Conservation (phyloP, 2,113 vertebrate genomes). For the Pangasianodon gigas region DNA sequence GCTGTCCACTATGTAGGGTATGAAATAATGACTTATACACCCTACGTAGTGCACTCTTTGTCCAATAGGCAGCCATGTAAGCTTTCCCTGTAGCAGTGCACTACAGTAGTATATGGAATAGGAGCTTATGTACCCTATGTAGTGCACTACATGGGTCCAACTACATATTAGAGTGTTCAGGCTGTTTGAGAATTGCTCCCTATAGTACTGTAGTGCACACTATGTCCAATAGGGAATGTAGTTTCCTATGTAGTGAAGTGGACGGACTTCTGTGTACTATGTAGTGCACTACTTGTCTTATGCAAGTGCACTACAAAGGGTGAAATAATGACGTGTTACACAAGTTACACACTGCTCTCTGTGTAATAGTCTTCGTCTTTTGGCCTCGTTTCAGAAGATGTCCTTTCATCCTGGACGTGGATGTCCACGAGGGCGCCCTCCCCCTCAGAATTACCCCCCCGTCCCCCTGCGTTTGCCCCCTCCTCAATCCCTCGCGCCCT, state of each 20-base stretch:
- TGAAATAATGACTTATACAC: too few species aligned
- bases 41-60: too few species aligned
- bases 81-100: neutral
- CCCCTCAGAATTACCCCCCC: slow-evolving; percentile 80
- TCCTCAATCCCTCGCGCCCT: slow-evolving; percentile 79
- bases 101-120: too few species aligned
- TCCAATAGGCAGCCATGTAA: too few species aligned
- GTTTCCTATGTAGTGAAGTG: neutral
- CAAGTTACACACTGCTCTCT: neutral
- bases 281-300: neutral
- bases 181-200: neutral
- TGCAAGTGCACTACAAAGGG: neutral
- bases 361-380: slow-evolving; percentile 63
- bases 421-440: slow-evolving; percentile 78
- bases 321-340: neutral
- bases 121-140: too few species aligned
- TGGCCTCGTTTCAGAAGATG: slow-evolving; percentile 72
- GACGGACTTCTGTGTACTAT: neutral
- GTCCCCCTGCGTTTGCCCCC: slow-evolving; percentile 79
- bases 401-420: slow-evolving; percentile 88
- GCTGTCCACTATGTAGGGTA: too few species aligned
- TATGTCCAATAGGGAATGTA: neutral
- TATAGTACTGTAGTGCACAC: neutral
- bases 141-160: too few species aligned
- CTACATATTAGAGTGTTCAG: too few species aligned